phyloP scores from a whole-genome alignment of 2,797 vertebrate genomes.

The Sternotherus odoratus region DNA sequence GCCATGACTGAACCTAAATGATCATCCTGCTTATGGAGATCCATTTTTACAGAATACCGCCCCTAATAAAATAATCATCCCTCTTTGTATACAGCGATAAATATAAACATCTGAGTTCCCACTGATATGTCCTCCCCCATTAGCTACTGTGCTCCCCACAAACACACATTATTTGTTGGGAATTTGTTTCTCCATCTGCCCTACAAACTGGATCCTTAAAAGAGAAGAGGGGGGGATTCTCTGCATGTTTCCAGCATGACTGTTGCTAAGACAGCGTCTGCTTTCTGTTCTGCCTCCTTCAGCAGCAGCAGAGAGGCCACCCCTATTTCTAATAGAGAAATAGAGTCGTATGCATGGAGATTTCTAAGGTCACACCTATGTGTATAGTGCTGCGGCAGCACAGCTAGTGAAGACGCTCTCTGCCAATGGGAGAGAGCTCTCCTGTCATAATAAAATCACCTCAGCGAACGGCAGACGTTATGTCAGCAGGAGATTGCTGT shows the following conservation, averaged over 20 bases:
- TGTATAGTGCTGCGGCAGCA: no score
- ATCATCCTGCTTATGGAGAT: not conserved
- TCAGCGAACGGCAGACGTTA: no score
- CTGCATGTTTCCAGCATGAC: not conserved
- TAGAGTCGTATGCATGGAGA: conserved; percentile 43
- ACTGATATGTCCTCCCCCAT: not conserved
- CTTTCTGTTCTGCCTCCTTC: conserved; percentile 20
- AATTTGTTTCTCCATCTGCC: not conserved
- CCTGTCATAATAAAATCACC: no score
- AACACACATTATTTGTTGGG: not conserved
- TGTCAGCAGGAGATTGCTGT: no score
- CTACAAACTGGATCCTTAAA: not conserved
- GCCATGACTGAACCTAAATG: not conserved
- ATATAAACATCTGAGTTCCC: not conserved
- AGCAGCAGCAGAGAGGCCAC: conserved; percentile 36
- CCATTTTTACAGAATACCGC: not conserved
- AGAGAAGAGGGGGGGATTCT: conserved; percentile 3
- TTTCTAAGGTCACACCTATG: not conserved
- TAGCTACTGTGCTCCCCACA: not conserved
- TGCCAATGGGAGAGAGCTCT: no score
- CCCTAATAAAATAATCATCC: not conserved
- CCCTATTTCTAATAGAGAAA: conserved; percentile 51
- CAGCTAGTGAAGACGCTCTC: no score
- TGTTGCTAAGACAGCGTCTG: not conserved
- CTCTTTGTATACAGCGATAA: not conserved